phyloP scores from a whole-genome alignment of 2,113 vertebrate genomes.

The Ondatra zibethicus region DNA sequence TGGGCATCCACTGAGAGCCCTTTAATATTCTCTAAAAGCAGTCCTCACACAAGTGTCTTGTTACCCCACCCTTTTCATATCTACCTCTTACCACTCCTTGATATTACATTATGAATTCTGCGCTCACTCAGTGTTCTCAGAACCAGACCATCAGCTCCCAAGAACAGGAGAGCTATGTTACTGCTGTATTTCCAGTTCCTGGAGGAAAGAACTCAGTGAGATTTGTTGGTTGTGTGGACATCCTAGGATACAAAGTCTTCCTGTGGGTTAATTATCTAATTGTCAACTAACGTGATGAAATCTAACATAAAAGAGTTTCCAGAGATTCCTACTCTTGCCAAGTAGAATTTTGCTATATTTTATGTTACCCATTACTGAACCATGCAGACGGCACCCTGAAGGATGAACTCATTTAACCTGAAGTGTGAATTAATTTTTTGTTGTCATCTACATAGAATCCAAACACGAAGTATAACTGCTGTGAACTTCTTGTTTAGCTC shows the following conservation, averaged over 20 bases:
- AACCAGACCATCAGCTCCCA: not conserved
- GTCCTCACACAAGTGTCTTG: not conserved
- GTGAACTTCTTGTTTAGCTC: slow-evolving; percentile 58
- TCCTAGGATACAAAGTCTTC: not conserved
- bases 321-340: slow-evolving; percentile 2
- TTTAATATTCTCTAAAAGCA: not conserved
- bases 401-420: not conserved
- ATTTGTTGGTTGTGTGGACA: not conserved
- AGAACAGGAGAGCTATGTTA: not conserved
- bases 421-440: not conserved
- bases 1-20: not conserved
- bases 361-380: not conserved
- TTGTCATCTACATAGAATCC: slow-evolving; percentile 19
- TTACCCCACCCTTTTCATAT: not conserved
- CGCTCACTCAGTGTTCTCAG: not conserved
- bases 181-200: not conserved
- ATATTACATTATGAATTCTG: not conserved
- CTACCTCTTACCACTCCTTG: not conserved
- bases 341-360: slow-evolving; percentile 19
- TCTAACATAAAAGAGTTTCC: not conserved
- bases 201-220: not conserved
- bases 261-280: not conserved
- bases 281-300: not conserved
- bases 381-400: not conserved
- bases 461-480: not conserved